Base-by-base conservation (phyloP, 2,888 invertebrate genomes). In the Nasonia oneida region DNA sequence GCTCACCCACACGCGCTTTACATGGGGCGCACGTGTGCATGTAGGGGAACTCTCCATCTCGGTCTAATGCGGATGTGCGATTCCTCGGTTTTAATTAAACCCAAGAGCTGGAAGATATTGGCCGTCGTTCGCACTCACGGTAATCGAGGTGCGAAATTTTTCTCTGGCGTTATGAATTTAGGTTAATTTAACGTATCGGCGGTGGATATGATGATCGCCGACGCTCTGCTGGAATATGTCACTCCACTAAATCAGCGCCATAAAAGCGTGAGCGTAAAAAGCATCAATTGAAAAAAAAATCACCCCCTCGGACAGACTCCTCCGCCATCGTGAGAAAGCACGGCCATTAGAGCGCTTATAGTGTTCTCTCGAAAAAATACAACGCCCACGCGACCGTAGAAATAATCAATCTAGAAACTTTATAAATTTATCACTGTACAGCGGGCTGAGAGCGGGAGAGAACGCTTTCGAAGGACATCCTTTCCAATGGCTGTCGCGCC, bases 1-100 rank as follows among this genome's bases (percentile, higher is more conserved):
- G 37, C 37, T 37, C 73, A 23, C 73, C 39, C 39, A 39, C 23
- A n/a, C 73, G 14, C 37, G 73, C 4, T 33, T 67, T 67, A 29
- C 67, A 29, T 5, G 8, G 1, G 67, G 33, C 67, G 14, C 67
- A 67, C 67, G 29, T 67, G 67, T 23, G 39, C 18, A 10, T 73
- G 12, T 23, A 73, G 18, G 4, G 42, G 23, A n/a, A 23, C 42
- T n/a, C 23, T 70, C 57, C 3, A 37, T 23, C 42, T 73, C 23
- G 18, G 10, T 73, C 71, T 29, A 50, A 53, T 71, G 78, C 57
- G 70, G 14, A 53, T 53, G 67, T 50, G 76, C 70, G 67, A 76
- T 82, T 76, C 67, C 67, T 81, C 73, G 39, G 61, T 81, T 81
- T 81, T 81, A 81, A 81, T 81, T 81, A 81, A 81, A 81, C 57